phyloP scores from a whole-genome alignment of 2,888 invertebrate species.

The Drosophila cracens region DNA sequence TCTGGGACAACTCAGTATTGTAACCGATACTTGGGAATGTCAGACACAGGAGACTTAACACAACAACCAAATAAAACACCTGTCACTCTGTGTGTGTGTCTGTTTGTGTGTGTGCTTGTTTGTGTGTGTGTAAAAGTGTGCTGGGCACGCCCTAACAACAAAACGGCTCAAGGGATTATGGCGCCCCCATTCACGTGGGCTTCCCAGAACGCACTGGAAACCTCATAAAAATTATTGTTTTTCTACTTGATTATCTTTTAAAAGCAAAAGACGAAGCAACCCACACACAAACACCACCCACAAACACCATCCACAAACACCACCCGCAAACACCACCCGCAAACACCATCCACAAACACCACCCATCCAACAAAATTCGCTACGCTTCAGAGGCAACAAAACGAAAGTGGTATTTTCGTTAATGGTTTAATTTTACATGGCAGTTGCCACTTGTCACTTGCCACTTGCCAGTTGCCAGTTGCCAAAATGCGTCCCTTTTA shows the following conservation, averaged over 20 bases:
- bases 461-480: neutral
- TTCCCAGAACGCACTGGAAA: conserved; percentile 61
- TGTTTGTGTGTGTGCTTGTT: neutral
- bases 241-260: conserved; percentile 81
- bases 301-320: no score
- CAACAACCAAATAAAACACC: conserved; percentile 29
- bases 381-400: neutral
- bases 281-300: neutral
- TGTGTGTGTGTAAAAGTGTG: neutral
- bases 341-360: conserved; percentile 14
- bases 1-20: conserved; percentile 54
- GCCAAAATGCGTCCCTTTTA: neutral
- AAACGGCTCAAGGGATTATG: conserved; percentile 75
- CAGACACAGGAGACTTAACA: conserved; percentile 53
- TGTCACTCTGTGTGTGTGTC: conserved; percentile 15
- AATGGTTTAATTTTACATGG: conserved; percentile 75
- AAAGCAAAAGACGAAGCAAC: conserved; percentile 46
- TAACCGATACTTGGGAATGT: conserved; percentile 78
- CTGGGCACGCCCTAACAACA: conserved; percentile 54
- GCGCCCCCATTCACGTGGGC: conserved; percentile 39
- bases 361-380: neutral
- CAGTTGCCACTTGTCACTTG: conserved; percentile 28
- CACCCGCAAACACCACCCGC: neutral
- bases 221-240: conserved; percentile 82
- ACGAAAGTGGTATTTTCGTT: conserved; percentile 59